Base-by-base conservation (phyloP, 1,140 invertebrate species). In the Rhagoletis zephyria region DNA sequence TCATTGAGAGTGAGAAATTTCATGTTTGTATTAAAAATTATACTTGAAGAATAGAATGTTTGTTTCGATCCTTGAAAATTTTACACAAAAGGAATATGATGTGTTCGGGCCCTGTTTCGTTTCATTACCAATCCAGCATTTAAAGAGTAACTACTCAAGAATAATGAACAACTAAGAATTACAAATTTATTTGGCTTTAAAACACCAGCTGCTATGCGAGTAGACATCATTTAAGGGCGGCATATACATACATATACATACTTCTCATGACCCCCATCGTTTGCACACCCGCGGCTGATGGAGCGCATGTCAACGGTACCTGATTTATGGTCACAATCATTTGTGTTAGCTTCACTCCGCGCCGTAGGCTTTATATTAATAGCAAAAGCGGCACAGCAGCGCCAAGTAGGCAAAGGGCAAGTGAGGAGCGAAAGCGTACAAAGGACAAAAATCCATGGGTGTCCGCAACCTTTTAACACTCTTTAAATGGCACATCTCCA, bases 261-360 rank as follows among this genome's bases (percentile, higher is more conserved):
- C 42, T 67, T 67, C 12, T 0, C 45, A 77, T 14, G 7, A n/a
- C 48, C 9, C n/a, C 16, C 74, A 56, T n/a, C 19, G 2, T 5
- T 16, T 4, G 0, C 19, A 1, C n/a, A 67, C n/a, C 16, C 6
- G 16, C 51, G 48, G 48, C 48, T 81, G 48, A 81, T 30, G 45
- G 7, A 51, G 74, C 74, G n/a, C 48, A 59, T 81, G 74, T 81
- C 74, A 81, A 81, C 48, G 74, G 45, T 81, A 1, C 45, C 48
- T 81, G 74, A 81, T 81, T 81, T 81, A 81, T 81, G 48, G 74
- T 56, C 74, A 81, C 74, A 81, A 81, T 81, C 74, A 81, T 81
- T 81, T 81, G 74, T 81, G 74, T 30, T 81, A 48, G 42, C 48
- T 30, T 56, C 48, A 48, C 48, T n/a, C 19, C 64, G 4, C 61